Conservation (phyloP, 2,113 vertebrate genomes). For the Prinia subflava region DNA sequence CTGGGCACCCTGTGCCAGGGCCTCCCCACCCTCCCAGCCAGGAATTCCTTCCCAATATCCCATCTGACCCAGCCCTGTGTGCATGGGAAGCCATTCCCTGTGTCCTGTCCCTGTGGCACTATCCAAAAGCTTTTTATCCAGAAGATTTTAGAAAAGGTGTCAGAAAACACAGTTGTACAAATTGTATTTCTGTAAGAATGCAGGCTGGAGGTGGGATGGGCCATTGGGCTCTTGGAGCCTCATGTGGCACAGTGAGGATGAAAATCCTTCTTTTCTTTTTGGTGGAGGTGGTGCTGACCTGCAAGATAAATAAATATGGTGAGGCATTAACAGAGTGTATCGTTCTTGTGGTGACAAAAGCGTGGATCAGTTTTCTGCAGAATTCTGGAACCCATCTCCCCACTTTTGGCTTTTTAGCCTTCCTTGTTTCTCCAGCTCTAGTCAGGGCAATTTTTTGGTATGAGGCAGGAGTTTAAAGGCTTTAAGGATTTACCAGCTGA, state of each 20-base stretch:
- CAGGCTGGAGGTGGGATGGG: background rate
- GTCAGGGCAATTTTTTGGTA: background rate
- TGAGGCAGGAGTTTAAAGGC: background rate
- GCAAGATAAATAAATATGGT: background rate
- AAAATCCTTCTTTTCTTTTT: background rate
- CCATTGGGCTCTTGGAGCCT: background rate
- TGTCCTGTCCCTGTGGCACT: background rate
- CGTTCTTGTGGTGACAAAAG: no score
- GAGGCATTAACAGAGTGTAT: background rate
- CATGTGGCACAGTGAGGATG: background rate
- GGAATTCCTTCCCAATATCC: background rate
- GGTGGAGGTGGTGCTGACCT: background rate
- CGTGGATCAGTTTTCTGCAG: accelerated
- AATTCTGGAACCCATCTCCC: background rate
- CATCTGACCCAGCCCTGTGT: accelerated
- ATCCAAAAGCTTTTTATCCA: background rate
- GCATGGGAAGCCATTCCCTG: background rate
- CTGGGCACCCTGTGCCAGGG: accelerated
- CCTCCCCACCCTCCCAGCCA: accelerated
- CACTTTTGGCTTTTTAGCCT: background rate
- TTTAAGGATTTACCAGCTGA: background rate
- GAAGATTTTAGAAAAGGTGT: background rate
- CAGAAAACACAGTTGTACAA: background rate
- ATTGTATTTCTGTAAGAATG: background rate
- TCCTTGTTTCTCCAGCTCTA: background rate